phyloP scores from a whole-genome alignment of 1,140 invertebrate species.

The Heliothis virescens region DNA sequence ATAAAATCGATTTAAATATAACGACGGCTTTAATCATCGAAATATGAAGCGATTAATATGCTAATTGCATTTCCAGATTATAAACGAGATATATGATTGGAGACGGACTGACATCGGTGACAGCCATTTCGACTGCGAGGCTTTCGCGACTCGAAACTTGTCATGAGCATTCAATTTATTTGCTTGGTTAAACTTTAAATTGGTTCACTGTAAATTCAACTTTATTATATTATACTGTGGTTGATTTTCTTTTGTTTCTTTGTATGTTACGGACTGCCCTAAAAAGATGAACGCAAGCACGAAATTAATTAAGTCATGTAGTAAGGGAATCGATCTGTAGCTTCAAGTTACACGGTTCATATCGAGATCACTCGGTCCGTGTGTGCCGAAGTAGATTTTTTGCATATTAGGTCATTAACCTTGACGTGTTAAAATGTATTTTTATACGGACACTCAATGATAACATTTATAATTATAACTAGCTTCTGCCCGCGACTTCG shows the following conservation, averaged over 20 bases:
- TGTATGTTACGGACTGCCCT: constrained; percentile 21
- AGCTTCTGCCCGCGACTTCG: no score
- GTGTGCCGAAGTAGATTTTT: constrained; percentile 49
- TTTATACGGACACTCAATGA: constrained; percentile 16
- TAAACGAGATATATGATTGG: constrained; percentile 60
- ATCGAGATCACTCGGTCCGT: constrained; percentile 54
- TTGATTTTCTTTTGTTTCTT: constrained; percentile 35
- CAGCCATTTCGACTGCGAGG: constrained; percentile 60
- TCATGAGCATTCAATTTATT: constrained; percentile 61
- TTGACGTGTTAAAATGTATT: constrained; percentile 31
- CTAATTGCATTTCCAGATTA: constrained; percentile 64
- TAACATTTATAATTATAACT: neutral
- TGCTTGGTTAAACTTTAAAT: constrained; percentile 51
- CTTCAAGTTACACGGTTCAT: constrained; percentile 62
- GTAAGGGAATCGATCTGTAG: constrained; percentile 66
- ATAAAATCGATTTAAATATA: constrained; percentile 42
- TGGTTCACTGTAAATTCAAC: constrained; percentile 31
- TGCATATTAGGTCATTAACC: constrained; percentile 54
- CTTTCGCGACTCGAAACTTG: constrained; percentile 59
- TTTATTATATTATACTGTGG: constrained; percentile 24
- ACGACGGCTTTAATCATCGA: constrained; percentile 53
- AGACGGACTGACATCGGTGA: constrained; percentile 52
- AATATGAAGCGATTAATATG: constrained; percentile 69
- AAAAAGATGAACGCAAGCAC: constrained; percentile 59
- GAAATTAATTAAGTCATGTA: constrained; percentile 72